Conservation (phyloP, 2,113 vertebrate genomes). For the Pimephales promelas region DNA sequence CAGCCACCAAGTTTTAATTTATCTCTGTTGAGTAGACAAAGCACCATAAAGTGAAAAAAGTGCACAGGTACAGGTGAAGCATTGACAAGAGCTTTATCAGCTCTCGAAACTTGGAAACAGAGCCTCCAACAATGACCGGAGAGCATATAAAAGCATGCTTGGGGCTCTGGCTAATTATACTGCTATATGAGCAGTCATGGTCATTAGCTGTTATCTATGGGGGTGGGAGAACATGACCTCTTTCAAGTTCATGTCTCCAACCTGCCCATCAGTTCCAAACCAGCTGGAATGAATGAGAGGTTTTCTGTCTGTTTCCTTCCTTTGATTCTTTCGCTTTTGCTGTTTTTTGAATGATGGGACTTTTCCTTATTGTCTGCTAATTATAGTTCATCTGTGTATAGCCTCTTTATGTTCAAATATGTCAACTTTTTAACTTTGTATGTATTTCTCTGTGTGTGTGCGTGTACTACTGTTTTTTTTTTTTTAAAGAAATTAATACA, state of each 20-base stretch:
- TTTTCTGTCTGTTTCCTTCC: conserved; percentile 35
- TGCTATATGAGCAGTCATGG: conserved; percentile 63
- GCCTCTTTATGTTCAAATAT: neutral
- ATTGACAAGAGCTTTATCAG: conserved; percentile 27
- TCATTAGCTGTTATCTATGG: conserved; percentile 62
- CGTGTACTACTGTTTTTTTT: neutral
- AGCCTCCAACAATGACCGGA: conserved; percentile 49
- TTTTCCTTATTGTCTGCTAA: conserved; percentile 14
- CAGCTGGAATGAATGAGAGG: conserved; percentile 63
- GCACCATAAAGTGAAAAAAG: neutral
- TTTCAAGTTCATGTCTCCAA: conserved; percentile 67
- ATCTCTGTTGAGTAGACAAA: conserved; percentile 13
- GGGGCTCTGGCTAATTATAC: conserved; percentile 66
- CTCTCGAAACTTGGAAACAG: conserved; percentile 35
- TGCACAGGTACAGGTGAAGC: conserved; percentile 35
- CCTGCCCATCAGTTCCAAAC: conserved; percentile 59
- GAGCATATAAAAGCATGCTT: conserved; percentile 66
- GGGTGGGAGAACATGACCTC: conserved; percentile 41
- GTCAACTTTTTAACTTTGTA: neutral
- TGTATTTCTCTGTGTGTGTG: neutral
- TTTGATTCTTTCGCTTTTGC: conserved; percentile 40
- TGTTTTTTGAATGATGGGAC: neutral
- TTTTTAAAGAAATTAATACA: neutral
- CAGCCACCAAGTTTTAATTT: conserved; percentile 21
- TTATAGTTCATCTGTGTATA: neutral